Evolutionary conservation across 2,888 invertebrate genomes (phyloP), one percentile per base, ranked within the genome.

Genomic region (Harmothoe impar): DNA sequence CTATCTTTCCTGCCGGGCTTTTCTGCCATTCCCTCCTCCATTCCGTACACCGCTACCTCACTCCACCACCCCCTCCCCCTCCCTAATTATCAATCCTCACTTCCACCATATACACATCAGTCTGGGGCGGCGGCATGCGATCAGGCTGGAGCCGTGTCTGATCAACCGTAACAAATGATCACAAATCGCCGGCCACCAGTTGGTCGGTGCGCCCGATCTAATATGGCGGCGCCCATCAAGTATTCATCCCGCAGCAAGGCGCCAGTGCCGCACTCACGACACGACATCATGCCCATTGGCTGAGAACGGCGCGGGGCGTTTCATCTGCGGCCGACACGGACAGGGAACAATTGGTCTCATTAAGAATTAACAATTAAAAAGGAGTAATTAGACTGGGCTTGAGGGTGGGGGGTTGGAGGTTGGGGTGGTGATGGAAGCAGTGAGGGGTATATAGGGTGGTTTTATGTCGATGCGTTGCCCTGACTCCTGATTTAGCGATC

Each of bases 221-320:
- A 84, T 51, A 84, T 84, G 84, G 43, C 84, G 84, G 35, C 84
- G 84, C 84, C 78, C 84, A 84, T 84, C 33, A 33, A 84, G 29
- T 51, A 84, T 84, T 84, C 84, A 84, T 23, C 43, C 43, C n/a
- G 23, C 12, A 84, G 84, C 51, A 10, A 17, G 15, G 84, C 84
- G 15, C 0, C 84, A 17, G 43, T 43, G 35, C 43, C 84, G 84
- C 84, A 84, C 84, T 84, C 84, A 25, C 84, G 84, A 84, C 84
- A 84, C 84, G 84, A 84, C 84, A 84, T 84, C 84, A 84, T 35
- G 51, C 43, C 84, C 43, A 84, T 84, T 84, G 84, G 84, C 84
- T 51, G 84, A 43, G 84, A 84, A 35, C 43, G 43, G 84, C 43
- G n/a, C 43, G 15, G 35, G 43, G n/a, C 51, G 84, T 84, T 84